Evolutionary conservation across 2,113 vertebrate species (phyloP), one percentile per base, ranked within the genome.

Genomic region (Balaenoptera acutorostrata): DNA sequence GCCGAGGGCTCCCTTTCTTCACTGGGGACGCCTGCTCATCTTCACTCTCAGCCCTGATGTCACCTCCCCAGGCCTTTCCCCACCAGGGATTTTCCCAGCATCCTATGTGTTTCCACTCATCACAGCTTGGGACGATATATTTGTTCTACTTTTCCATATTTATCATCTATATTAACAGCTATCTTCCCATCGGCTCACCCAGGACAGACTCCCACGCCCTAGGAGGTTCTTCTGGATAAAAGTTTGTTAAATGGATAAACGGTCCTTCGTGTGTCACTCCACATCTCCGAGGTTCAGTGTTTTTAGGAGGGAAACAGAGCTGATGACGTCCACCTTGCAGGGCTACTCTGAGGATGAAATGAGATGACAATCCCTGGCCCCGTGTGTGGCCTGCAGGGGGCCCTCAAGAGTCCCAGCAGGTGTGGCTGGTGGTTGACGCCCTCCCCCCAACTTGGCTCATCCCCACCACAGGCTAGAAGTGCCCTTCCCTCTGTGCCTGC

Each of bases 371-470:
- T n/a, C 23, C 29, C 69, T 10, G 31, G 31, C 15, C 17, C 55
- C 23, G 5, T 1, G 0, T 41, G 55, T 27, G 33, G 18, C 61
- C 33, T 6, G 2, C 12, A 36, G 31, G 13, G 46, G 17, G 21
- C 8, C 2, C 31, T 57, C 8, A 12, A 52, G 68, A 61, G 57
- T 31, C 27, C 33, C 25, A 18, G 46, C 39, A 59, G 20, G 3
- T 14, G 7, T 1, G 31, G 17, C 29, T 17, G 41, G n/a, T 14
- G 14, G 29, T 3, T 41, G 46, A 63, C 46, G 0, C 10, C 46
- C 17, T 44, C 74, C 3, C 44, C 44, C 1, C 31, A 12, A 1
- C 14, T 31, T 2, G 0, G 21, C 29, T 41, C 17, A 18, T 25
- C 23, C 55, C 31, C 17, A 1, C 14, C 15, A 10, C 25, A n/a